phyloP scores from a whole-genome alignment of 1,140 invertebrate genomes.

The Temnothorax longispinosus region DNA sequence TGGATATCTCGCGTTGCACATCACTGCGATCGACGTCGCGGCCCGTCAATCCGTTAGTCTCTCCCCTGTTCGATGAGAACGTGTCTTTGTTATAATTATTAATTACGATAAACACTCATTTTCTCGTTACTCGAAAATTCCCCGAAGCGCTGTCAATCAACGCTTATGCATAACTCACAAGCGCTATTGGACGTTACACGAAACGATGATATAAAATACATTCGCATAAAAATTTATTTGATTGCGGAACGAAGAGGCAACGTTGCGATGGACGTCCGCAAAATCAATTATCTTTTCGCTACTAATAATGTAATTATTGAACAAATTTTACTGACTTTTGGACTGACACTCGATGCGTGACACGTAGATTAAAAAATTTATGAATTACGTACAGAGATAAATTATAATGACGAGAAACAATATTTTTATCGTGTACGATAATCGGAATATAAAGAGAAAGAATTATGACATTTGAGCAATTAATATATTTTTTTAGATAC shows the following conservation, averaged over 20 bases:
- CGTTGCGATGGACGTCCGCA: background rate
- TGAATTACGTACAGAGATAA: background rate
- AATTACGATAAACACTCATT: slow-evolving; percentile 65
- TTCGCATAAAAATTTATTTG: slow-evolving; percentile 35
- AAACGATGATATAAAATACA: background rate
- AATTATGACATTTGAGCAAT: background rate
- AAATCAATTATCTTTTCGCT: slow-evolving; percentile 46
- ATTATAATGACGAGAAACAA: background rate
- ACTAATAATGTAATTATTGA: slow-evolving; percentile 22
- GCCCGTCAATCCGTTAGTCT: slow-evolving; percentile 37
- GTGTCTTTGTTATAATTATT: slow-evolving; percentile 69
- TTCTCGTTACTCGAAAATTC: slow-evolving; percentile 40
- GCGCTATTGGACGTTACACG: background rate
- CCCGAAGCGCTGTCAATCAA: slow-evolving; percentile 66
- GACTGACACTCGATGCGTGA: background rate
- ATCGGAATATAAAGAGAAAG: background rate
- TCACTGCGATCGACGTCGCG: slow-evolving; percentile 45
- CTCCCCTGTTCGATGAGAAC: background rate
- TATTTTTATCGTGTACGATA: background rate
- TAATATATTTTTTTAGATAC: background rate
- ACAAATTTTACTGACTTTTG: background rate
- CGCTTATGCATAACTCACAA: background rate
- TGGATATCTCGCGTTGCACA: slow-evolving; percentile 31
- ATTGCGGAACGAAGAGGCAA: background rate
- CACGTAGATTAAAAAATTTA: background rate